A percentile compares a stretch with the other conserved stretches of the same genome.
phyloP scores from a whole-genome alignment of 2,797 vertebrate species.

The Pogonophryne albipinna region DNA sequence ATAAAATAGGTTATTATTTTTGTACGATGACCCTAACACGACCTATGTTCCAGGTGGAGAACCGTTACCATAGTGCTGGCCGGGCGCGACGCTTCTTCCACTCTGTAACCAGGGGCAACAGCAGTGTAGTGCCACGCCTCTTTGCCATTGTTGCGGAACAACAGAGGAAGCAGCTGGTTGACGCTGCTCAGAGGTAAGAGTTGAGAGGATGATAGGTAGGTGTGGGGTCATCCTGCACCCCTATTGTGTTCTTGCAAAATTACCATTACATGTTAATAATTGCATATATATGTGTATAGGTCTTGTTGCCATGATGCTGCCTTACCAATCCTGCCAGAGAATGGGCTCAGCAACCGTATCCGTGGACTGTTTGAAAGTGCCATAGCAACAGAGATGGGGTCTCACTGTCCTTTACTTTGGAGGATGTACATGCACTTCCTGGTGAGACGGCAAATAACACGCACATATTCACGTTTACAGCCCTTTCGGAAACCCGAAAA shows the following conservation, averaged over 20 bases:
- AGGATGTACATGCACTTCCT: slow-evolving; percentile 94
- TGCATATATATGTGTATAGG: slow-evolving; percentile 45
- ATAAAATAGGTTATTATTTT: neutral
- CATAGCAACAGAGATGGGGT: slow-evolving; percentile 84
- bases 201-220: slow-evolving; percentile 12
- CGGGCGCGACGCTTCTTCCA: slow-evolving; percentile 92
- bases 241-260: neutral
- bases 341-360: slow-evolving; percentile 93
- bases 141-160: slow-evolving; percentile 93
- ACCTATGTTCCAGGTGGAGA: slow-evolving; percentile 82
- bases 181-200: slow-evolving; percentile 90
- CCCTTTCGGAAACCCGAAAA: neutral
- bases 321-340: slow-evolving; percentile 87
- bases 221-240: neutral
- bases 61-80: slow-evolving; percentile 89
- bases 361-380: slow-evolving; percentile 90
- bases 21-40: neutral
- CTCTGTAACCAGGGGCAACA: slow-evolving; percentile 79
- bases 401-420: slow-evolving; percentile 93
- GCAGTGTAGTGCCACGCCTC: slow-evolving; percentile 88
- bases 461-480: neutral
- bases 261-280: neutral
- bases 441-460: slow-evolving; percentile 81
- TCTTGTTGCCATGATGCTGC: slow-evolving; percentile 64
- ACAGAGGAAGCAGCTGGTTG: slow-evolving; percentile 90